Conservation (phyloP, 2,113 vertebrate genomes). For the Cyanoramphus novaezelandiae region DNA sequence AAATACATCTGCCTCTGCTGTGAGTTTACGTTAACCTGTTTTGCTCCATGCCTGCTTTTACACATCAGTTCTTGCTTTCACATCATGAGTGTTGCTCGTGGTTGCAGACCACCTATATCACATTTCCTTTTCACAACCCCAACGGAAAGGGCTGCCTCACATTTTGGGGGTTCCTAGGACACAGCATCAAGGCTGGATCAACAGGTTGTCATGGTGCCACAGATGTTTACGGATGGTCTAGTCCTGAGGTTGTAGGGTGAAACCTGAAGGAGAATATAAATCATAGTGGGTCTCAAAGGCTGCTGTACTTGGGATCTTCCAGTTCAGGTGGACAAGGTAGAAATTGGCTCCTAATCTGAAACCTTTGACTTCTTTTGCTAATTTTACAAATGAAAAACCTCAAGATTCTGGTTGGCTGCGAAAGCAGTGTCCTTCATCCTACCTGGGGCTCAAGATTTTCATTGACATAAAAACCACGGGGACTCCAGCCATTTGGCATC, state of each 20-base stretch:
- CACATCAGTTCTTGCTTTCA: background rate
- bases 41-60: background rate
- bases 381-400: background rate
- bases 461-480: background rate
- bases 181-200: background rate
- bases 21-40: background rate
- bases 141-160: background rate
- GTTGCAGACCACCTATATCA: background rate
- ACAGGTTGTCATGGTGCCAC: background rate
- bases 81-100: accelerated
- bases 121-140: background rate
- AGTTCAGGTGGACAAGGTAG: background rate
- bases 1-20: background rate
- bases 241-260: accelerated
- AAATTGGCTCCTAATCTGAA: background rate
- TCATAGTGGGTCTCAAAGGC: background rate
- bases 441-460: background rate
- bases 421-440: background rate
- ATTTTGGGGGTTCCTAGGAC: background rate
- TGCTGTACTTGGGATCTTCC: background rate
- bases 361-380: background rate
- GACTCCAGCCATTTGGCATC: background rate
- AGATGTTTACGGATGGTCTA: background rate
- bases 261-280: background rate
- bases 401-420: background rate